Evolutionary conservation across 1,140 invertebrate species (phyloP), one percentile per base, ranked within the genome.

Genomic region (Linepithema humile): DNA sequence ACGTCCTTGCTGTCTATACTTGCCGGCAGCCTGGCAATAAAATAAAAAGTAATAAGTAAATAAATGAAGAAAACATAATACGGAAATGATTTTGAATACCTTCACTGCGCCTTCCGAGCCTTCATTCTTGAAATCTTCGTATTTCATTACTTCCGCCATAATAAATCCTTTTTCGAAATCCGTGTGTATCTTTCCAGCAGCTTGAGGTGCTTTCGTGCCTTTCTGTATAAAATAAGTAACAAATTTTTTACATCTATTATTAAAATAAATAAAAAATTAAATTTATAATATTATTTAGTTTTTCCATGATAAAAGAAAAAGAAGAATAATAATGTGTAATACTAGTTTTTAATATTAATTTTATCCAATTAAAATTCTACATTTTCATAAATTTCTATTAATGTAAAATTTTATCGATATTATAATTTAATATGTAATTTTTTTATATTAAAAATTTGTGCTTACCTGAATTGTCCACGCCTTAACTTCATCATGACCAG

Each of bases 121-220:
- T 94, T 98, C 97, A 92, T 99, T 98, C 94, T 99, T 99, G 92
- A 99, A 99, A 93, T 99, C 99, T 60, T 97, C 97, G 91, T 96
- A 99, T 92, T 99, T 98, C 98, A 99, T 99, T 0, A 99, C 98
- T 95, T 99, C 99, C 62, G 99, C 99, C 99, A 99, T 99, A 77
- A 99, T 99, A 95, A 99, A 99, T 53, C 99, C 99, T 94, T 99
- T 99, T 93, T 99, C 99, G 94, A 99, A 99, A 93, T 99, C 99
- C 1, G 99, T 99, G 93, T 99, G 99, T 94, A 99, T 99, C 91
- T 97, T 96, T 2, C 99, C 99, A 43, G 98, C 99, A 26, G 99
- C 99, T 94, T 99, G 98, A 0, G 99, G 99, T 0, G 99, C 99
- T 94, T 99, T 99, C 0, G 98, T 98, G 67, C 98, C 98, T 97